Percentiles rank a stretch among this genome's conserved stretches.
These are phyloP conservation scores for Hypanus sabinus DNA, from an alignment of 2,113 vertebrate species.

Conservation along the genomic window DNA sequence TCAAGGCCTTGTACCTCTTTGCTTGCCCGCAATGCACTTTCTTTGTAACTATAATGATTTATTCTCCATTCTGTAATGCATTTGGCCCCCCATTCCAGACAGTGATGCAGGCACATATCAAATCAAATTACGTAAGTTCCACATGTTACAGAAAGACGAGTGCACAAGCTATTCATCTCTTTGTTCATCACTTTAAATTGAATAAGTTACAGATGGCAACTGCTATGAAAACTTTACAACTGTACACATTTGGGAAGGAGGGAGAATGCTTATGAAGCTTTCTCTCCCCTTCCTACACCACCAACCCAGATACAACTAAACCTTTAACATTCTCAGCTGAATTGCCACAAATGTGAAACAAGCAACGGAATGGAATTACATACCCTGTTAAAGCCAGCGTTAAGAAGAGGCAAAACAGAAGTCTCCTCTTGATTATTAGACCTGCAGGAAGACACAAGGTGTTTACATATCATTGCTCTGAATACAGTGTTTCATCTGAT, in stretches of 20 bases:
- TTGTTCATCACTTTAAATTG: neutral
- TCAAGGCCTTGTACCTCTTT: too few relatives aligned
- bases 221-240: neutral
- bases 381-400: constrained; percentile 86
- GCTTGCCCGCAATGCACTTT: too few relatives aligned
- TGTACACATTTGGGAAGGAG: too few relatives aligned
- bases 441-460: constrained; percentile 59
- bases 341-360: neutral
- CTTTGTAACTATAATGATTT: too few relatives aligned
- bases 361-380: constrained; percentile 43
- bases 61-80: too few relatives aligned
- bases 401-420: constrained; percentile 81
- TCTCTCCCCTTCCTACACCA: neutral
- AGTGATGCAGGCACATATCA: too few relatives aligned
- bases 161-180: neutral
- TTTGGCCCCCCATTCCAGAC: too few relatives aligned
- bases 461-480: neutral
- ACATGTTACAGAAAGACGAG: neutral
- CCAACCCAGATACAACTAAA: neutral
- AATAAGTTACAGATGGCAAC: neutral
- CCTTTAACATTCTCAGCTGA: neutral
- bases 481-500: neutral
- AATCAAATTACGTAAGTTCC: too few relatives aligned
- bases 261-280: neutral
- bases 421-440: constrained; percentile 74